Evolutionary conservation across 1,140 invertebrate genomes (phyloP).

Genomic region (Atta colombica): DNA sequence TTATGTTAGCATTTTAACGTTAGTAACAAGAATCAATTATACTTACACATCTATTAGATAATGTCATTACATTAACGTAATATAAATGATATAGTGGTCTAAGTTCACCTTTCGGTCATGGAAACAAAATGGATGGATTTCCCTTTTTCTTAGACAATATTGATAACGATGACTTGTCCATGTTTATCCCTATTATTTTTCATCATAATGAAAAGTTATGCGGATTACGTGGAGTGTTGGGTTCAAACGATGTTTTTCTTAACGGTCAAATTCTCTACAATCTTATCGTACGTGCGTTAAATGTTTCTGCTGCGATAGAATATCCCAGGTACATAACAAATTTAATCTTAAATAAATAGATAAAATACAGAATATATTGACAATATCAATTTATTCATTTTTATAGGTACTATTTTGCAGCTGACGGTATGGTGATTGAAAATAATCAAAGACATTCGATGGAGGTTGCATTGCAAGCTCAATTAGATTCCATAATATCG

Average conservation of each 20-base stretch:
- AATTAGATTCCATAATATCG: slow-evolving; percentile 74
- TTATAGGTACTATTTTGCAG: slow-evolving; percentile 79
- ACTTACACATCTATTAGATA: not conserved
- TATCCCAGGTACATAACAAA: slow-evolving; percentile 79
- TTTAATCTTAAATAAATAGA: not conserved
- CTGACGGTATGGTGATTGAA: slow-evolving; percentile 80
- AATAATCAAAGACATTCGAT: slow-evolving; percentile 78
- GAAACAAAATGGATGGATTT: slow-evolving; percentile 78
- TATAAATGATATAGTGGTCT: slow-evolving; percentile 76
- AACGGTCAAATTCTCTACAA: slow-evolving; percentile 82
- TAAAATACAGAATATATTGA: not conserved
- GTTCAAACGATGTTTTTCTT: slow-evolving; percentile 80
- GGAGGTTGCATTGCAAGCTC: slow-evolving; percentile 73
- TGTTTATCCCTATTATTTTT: slow-evolving; percentile 80
- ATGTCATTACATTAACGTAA: not conserved
- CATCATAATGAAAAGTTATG: slow-evolving; percentile 74
- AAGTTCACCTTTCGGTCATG: slow-evolving; percentile 76
- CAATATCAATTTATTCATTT: slow-evolving; percentile 37
- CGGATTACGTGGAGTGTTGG: slow-evolving; percentile 79
- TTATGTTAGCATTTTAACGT: slow-evolving; percentile 91
- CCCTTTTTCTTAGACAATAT: slow-evolving; percentile 79
- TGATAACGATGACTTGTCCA: slow-evolving; percentile 77
- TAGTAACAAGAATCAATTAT: slow-evolving; percentile 80
- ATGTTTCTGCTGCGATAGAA: slow-evolving; percentile 82
- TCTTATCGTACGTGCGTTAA: slow-evolving; percentile 79